A percentile compares a stretch with the other conserved stretches of the same genome.
Conservation (phyloP, 2,113 vertebrate species). For the Narcine bancroftii region DNA sequence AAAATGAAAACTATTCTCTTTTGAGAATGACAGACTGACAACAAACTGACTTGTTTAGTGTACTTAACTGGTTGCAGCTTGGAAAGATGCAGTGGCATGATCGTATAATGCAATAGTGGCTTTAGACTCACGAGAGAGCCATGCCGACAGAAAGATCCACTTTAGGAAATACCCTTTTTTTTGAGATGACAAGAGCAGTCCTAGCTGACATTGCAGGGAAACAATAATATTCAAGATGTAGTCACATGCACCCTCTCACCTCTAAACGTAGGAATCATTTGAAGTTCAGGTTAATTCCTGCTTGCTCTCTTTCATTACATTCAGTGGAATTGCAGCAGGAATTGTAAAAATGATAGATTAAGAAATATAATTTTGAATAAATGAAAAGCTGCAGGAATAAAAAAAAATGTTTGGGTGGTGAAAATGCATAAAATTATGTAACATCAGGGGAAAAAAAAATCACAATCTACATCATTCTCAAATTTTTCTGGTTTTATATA, state of each 20-base stretch:
- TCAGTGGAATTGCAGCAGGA: neutral
- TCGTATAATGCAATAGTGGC: neutral
- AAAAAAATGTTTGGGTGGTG: neutral
- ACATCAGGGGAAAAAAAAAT: neutral
- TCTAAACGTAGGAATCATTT: neutral
- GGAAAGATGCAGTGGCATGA: neutral
- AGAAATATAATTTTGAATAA: neutral
- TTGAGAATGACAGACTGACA: no score
- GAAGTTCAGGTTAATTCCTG: neutral
- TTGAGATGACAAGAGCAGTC: neutral
- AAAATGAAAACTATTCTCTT: neutral
- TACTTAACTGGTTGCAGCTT: neutral
- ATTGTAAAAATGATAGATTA: neutral
- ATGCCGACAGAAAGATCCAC: no score
- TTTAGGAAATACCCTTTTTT: no score
- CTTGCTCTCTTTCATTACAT: neutral
- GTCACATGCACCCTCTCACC: neutral
- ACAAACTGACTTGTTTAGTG: neutral
- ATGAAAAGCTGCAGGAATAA: neutral
- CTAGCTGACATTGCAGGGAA: neutral
- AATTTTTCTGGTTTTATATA: neutral
- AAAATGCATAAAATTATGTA: neutral
- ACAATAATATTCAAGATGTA: neutral
- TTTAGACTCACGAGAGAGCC: neutral
- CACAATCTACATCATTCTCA: neutral